Evolutionary conservation across 2,888 invertebrate species (phyloP).

Genomic region (Gastracanthus pulcherrimus): DNA sequence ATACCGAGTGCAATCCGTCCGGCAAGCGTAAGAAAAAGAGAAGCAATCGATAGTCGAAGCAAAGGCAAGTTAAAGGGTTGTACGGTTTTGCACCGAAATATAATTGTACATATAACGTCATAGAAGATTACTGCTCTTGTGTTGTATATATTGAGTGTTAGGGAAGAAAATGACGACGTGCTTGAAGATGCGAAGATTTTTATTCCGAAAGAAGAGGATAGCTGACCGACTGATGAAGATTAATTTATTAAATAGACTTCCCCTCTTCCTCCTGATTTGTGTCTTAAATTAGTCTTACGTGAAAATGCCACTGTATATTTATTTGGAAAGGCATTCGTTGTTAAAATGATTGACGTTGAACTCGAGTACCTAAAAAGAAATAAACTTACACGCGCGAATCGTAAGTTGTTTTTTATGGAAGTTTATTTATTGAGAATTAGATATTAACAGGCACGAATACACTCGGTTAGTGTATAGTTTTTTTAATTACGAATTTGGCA

Average conservation of each 20-base stretch:
- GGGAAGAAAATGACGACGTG: neutral
- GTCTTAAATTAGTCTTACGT: constrained; percentile 12
- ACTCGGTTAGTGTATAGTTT: neutral
- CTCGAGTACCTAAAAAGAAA: constrained; percentile 34
- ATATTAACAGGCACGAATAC: neutral
- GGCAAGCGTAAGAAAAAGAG: constrained; percentile 70
- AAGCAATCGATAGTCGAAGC: constrained; percentile 70
- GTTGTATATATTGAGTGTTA: constrained; percentile 3
- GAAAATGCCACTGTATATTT: constrained; percentile 4
- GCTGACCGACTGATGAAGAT: constrained; percentile 28
- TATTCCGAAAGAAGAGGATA: neutral
- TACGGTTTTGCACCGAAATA: constrained; percentile 2
- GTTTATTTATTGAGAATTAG: neutral
- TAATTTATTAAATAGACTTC: neutral
- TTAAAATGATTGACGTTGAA: constrained; percentile 15
- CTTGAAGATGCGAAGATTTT: constrained; percentile 23
- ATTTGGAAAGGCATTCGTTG: neutral
- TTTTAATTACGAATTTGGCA: neutral
- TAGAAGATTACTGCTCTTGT: neutral
- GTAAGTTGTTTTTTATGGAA: neutral
- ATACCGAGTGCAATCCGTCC: constrained; percentile 72
- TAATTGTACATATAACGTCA: constrained; percentile 21
- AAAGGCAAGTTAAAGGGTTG: constrained; percentile 17
- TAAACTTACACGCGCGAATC: neutral
- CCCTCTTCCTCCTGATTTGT: neutral